phyloP scores from a whole-genome alignment of 1,140 invertebrate species.

The Diorhabda sublineata region DNA sequence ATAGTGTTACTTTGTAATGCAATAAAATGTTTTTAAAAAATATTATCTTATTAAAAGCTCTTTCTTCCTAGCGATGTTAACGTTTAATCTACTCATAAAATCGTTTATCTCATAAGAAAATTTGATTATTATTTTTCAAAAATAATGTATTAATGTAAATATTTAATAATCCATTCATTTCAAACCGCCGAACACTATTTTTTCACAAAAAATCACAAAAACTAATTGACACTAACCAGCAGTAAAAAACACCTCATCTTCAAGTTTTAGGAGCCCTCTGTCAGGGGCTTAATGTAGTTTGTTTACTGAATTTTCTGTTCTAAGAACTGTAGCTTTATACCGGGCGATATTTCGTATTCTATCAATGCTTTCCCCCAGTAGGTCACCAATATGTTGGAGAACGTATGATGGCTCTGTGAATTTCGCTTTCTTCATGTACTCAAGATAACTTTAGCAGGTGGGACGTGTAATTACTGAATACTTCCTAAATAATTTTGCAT shows the following conservation, averaged over 20 bases:
- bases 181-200: too few species aligned
- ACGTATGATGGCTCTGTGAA: neutral
- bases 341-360: constrained; percentile 34
- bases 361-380: constrained; percentile 23
- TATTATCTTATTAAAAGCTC: too few species aligned
- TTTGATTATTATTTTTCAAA: neutral
- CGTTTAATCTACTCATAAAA: too few species aligned
- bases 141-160: neutral
- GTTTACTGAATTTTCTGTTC: constrained; percentile 36
- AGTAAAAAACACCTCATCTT: constrained; percentile 43
- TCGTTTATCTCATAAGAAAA: neutral
- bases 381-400: constrained; percentile 21
- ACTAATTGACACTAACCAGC: constrained; percentile 41
- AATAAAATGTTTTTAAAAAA: too few species aligned
- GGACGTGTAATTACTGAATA: constrained; percentile 1
- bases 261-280: constrained; percentile 22
- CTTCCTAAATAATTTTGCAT: neutral
- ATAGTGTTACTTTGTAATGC: too few species aligned
- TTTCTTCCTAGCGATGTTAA: too few species aligned
- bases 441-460: neutral
- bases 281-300: constrained; percentile 33
- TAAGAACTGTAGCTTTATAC: constrained; percentile 34
- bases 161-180: constrained; percentile 5
- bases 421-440: constrained; percentile 16
- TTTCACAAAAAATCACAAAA: constrained; percentile 1